A percentile compares a stretch with the other conserved stretches of the same genome.
These are phyloP conservation scores for Epinephelus awoara DNA, from an alignment of 2,797 vertebrate species.

Conservation along the genomic window DNA sequence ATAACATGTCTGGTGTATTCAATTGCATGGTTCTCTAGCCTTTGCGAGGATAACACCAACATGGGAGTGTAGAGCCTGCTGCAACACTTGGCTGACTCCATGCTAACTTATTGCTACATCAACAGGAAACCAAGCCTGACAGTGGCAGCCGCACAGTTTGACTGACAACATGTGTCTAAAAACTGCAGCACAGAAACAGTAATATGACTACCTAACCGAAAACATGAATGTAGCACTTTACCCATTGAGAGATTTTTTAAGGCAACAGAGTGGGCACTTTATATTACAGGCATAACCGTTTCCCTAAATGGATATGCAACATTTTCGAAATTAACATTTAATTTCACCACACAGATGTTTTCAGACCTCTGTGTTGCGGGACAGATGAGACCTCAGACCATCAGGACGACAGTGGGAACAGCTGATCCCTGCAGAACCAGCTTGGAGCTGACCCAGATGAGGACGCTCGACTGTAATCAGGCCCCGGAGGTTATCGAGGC, in stretches of 20 bases:
- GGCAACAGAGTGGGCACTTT: background rate
- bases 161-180: constrained; percentile 27
- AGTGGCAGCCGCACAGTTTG: background rate
- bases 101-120: constrained; percentile 7
- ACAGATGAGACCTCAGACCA: constrained; percentile 47
- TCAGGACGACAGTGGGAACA: constrained; percentile 48
- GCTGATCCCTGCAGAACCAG: constrained; percentile 67
- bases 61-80: background rate
- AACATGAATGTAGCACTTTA: background rate
- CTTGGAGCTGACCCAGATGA: constrained; percentile 76
- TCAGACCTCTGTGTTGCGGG: constrained; percentile 4
- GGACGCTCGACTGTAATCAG: constrained; percentile 73
- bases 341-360: constrained; percentile 44
- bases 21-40: background rate
- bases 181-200: background rate
- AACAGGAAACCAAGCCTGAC: constrained; percentile 9
- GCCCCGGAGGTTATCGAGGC: constrained; percentile 76
- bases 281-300: background rate
- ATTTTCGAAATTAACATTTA: constrained; percentile 45
- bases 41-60: background rate
- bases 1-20: background rate
- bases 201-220: background rate
- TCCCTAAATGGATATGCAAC: constrained; percentile 29
- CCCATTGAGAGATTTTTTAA: background rate
- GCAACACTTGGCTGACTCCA: constrained; percentile 12